Percentiles rank a stretch among this genome's conserved stretches.
Conservation (phyloP, 2,797 vertebrate genomes). For the Paramormyrops hopkinsi region DNA sequence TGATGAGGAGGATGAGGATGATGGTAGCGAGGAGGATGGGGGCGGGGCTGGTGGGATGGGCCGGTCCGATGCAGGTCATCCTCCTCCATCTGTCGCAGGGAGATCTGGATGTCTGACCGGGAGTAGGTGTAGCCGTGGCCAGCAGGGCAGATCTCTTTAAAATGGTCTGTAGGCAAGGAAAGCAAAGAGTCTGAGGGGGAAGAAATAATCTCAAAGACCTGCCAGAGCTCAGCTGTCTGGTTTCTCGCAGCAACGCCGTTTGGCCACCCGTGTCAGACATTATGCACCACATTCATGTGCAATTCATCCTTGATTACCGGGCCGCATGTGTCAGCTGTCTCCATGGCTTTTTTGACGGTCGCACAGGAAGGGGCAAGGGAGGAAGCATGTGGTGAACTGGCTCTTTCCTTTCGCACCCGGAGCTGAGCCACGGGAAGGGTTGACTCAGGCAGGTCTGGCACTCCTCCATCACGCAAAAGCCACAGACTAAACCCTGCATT, state of each 20-base stretch:
- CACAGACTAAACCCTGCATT: background rate
- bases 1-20: constrained; percentile 33
- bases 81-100: constrained; percentile 73
- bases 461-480: background rate
- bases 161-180: constrained; percentile 55
- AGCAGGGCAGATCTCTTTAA: constrained; percentile 72
- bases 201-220: constrained; percentile 22
- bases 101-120: constrained; percentile 64
- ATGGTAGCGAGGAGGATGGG: constrained; percentile 33
- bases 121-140: constrained; percentile 72
- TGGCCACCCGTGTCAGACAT: constrained; percentile 37
- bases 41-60: constrained; percentile 46
- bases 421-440: constrained; percentile 14
- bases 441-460: background rate
- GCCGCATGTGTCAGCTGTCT: constrained; percentile 22
- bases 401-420: constrained; percentile 47
- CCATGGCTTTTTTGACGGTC: constrained; percentile 29
- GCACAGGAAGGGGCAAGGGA: background rate
- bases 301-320: constrained; percentile 27
- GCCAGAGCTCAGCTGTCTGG: constrained; percentile 34
- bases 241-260: background rate
- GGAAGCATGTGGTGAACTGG: constrained; percentile 30
- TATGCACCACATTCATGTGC: constrained; percentile 33
- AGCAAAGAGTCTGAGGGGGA: constrained; percentile 27
- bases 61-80: constrained; percentile 67